Conservation (phyloP, 2,888 invertebrate genomes). For the Chloromyia formosa region DNA sequence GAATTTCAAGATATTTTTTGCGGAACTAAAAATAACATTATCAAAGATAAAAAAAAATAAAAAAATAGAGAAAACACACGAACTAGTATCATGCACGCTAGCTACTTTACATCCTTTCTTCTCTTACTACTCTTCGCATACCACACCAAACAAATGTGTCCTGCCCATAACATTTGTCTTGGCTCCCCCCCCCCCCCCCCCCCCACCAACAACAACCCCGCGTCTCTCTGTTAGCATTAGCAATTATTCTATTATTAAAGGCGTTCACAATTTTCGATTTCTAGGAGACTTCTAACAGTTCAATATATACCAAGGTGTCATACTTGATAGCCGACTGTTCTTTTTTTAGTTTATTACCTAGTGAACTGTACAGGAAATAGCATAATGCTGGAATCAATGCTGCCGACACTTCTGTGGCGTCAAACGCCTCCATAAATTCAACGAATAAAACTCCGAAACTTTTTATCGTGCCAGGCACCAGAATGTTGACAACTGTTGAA, state of each 20-base stretch:
- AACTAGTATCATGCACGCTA: not conserved
- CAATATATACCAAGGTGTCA: no score
- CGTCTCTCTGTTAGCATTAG: no score
- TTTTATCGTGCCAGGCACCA: constrained; percentile 87
- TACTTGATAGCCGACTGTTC: no score
- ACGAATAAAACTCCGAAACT: constrained; percentile 87
- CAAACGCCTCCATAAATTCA: constrained; percentile 82
- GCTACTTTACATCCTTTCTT: not conserved
- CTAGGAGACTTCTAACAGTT: no score
- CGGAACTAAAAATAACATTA: constrained; percentile 34
- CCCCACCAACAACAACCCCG: no score
- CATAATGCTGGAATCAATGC: constrained; percentile 88
- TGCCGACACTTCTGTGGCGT: constrained; percentile 76
- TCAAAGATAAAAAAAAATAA: constrained; percentile 3
- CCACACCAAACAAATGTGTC: constrained; percentile 13
- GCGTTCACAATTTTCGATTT: no score
- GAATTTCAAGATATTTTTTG: constrained; percentile 28
- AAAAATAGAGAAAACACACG: constrained; percentile 31
- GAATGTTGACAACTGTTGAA: constrained; percentile 82
- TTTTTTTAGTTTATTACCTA: constrained; percentile 68
- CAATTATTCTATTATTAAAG: no score
- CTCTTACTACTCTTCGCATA: not conserved
- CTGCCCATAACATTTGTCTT: constrained; percentile 47
- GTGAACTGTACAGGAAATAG: constrained; percentile 87
- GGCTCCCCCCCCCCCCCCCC: constrained; percentile 45